Percentiles rank a stretch among this genome's conserved stretches.
Evolutionary conservation across 1,140 invertebrate genomes (phyloP).

Genomic region (Propsilocerus akamusi): DNA sequence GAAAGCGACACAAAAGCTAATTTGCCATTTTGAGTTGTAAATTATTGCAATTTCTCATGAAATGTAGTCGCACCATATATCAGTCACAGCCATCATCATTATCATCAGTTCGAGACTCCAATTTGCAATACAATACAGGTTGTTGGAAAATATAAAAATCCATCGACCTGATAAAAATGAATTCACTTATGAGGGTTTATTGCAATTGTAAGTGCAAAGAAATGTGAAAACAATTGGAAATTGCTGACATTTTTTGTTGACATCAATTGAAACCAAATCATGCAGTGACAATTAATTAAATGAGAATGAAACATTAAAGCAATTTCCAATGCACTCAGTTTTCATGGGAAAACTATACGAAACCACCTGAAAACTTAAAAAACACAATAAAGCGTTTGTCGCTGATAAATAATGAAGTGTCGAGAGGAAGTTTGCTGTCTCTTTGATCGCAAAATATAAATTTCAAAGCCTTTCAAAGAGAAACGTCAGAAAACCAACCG

Average conservation of each 20-base stretch:
- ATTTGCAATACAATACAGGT: no score
- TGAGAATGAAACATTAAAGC: no score
- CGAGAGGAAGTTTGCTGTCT: neutral
- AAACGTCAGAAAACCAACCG: no score
- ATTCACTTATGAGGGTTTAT: no score
- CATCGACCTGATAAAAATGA: no score
- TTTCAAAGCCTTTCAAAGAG: no score
- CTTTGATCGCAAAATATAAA: neutral
- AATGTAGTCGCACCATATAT: neutral
- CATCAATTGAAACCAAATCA: neutral
- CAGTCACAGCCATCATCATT: neutral
- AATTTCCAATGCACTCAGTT: neutral
- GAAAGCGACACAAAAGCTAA: no score
- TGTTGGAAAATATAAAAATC: no score
- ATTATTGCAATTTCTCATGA: slow-evolving; percentile 3
- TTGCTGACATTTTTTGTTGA: neutral
- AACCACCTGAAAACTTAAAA: neutral
- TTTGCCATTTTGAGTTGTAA: slow-evolving; percentile 1
- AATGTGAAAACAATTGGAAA: neutral
- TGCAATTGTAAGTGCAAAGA: neutral
- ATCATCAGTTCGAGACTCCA: neutral
- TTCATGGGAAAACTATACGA: neutral
- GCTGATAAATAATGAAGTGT: slow-evolving; percentile 2
- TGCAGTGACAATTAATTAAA: neutral
- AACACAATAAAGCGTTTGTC: neutral